These are phyloP conservation scores for Dermatemys mawii DNA, from an alignment of 2,113 vertebrate species.

Conservation along the genomic window DNA sequence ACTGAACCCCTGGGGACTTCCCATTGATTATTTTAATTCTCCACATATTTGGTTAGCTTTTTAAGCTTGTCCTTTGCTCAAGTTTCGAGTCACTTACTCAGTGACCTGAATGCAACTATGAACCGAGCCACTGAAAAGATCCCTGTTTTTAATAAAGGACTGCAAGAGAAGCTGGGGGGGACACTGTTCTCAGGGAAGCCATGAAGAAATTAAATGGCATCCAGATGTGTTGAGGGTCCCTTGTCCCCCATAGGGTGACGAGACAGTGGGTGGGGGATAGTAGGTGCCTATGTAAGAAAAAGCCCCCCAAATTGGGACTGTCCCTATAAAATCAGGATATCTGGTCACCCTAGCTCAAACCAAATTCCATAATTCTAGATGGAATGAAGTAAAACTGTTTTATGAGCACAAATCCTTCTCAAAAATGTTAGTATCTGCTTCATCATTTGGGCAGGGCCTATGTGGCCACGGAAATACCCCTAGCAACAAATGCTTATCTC, in stretches of 20 bases:
- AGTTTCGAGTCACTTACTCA: conserved; percentile 3
- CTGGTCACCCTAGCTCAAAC: too few species aligned
- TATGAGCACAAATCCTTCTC: rapidly evolving
- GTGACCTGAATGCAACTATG: conserved; percentile 49
- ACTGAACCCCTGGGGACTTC: neutral
- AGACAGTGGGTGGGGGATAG: too few species aligned
- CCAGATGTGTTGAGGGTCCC: rapidly evolving
- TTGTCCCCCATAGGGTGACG: too few species aligned
- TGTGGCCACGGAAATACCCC: neutral
- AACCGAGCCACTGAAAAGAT: neutral
- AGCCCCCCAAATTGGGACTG: too few species aligned
- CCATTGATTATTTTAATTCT: conserved; percentile 43
- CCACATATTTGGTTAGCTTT: neutral
- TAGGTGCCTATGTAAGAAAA: too few species aligned
- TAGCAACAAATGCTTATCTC: neutral
- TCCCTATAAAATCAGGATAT: too few species aligned
- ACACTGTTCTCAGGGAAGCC: rapidly evolving
- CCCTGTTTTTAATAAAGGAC: neutral
- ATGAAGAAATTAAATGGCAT: neutral
- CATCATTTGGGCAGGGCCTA: neutral
- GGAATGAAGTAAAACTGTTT: rapidly evolving
- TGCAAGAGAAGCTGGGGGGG: neutral
- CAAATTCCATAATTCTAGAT: rapidly evolving
- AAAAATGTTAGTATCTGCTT: neutral
- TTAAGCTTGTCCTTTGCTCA: neutral